Evolutionary conservation across 2,888 invertebrate species (phyloP).

Genomic region (Drosophila prostipennis): DNA sequence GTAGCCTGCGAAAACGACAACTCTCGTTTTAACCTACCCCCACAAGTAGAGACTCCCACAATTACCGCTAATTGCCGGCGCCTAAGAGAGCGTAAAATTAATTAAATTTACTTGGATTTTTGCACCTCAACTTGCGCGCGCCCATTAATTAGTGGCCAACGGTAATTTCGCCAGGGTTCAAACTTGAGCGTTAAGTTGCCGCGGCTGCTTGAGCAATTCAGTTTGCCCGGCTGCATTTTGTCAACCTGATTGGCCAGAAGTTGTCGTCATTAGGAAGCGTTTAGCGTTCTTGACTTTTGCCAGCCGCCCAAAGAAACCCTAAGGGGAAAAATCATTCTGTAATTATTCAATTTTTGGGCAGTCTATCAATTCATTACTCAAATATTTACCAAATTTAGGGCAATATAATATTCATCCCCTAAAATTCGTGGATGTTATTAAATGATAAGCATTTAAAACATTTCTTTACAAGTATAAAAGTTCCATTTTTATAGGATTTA

Average conservation of each 20-base stretch:
- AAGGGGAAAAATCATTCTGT: no score
- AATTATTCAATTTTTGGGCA: no score
- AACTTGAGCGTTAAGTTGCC: slow-evolving; percentile 59
- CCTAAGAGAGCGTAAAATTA: slow-evolving; percentile 72
- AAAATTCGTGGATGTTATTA: no score
- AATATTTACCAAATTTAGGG: no score
- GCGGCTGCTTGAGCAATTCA: slow-evolving; percentile 71
- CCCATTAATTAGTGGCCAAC: slow-evolving; percentile 73
- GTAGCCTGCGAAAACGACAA: background rate
- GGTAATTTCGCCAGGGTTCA: slow-evolving; percentile 51
- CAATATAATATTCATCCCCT: no score
- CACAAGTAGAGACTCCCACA: background rate
- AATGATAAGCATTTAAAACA: no score
- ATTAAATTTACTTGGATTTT: slow-evolving; percentile 67
- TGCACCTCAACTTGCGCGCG: slow-evolving; percentile 61
- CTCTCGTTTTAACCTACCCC: slow-evolving; percentile 10
- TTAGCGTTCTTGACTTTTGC: slow-evolving; percentile 67
- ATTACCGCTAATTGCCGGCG: slow-evolving; percentile 33
- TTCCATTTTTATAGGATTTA: no score
- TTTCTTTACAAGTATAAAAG: no score
- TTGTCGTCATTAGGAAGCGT: slow-evolving; percentile 74
- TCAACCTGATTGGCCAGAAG: slow-evolving; percentile 73
- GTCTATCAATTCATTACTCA: no score
- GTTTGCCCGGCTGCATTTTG: slow-evolving; percentile 48
- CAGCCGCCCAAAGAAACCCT: background rate